These are phyloP conservation scores for Furcula furcula DNA, from an alignment of 2,888 invertebrate genomes.

Conservation along the genomic window DNA sequence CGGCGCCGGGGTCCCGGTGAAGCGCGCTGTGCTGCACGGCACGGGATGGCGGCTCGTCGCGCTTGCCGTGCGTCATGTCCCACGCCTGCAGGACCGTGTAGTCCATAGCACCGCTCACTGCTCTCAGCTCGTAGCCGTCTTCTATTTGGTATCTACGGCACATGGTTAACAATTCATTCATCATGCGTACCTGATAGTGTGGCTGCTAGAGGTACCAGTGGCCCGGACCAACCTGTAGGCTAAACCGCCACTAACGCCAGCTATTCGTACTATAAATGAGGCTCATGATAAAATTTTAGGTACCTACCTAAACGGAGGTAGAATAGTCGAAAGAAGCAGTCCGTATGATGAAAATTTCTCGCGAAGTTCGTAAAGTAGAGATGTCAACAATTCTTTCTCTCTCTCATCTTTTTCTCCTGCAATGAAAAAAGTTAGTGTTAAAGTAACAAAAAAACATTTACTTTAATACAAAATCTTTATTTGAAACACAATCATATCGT, in stretches of 20 bases:
- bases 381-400: conserved; percentile 80
- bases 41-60: conserved; percentile 66
- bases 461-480: not conserved
- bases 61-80: conserved; percentile 73
- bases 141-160: conserved; percentile 80
- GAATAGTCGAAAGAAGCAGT: conserved; percentile 80
- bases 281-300: too few relatives aligned
- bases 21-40: conserved; percentile 75
- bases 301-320: conserved; percentile 80
- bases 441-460: not conserved
- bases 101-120: conserved; percentile 83
- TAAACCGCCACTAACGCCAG: too few relatives aligned
- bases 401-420: conserved; percentile 69
- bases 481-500: conserved; percentile 13
- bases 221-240: too few relatives aligned
- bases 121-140: conserved; percentile 84
- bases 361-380: conserved; percentile 82
- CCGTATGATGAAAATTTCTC: conserved; percentile 82
- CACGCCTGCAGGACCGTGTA: conserved; percentile 87
- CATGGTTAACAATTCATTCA: not conserved
- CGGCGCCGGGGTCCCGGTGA: conserved; percentile 70
- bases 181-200: too few relatives aligned
- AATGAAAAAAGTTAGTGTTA: conserved; percentile 11
- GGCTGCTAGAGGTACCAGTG: too few relatives aligned
- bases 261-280: too few relatives aligned